phyloP scores from a whole-genome alignment of 2,888 invertebrate species.

The Monochamus alternatus region DNA sequence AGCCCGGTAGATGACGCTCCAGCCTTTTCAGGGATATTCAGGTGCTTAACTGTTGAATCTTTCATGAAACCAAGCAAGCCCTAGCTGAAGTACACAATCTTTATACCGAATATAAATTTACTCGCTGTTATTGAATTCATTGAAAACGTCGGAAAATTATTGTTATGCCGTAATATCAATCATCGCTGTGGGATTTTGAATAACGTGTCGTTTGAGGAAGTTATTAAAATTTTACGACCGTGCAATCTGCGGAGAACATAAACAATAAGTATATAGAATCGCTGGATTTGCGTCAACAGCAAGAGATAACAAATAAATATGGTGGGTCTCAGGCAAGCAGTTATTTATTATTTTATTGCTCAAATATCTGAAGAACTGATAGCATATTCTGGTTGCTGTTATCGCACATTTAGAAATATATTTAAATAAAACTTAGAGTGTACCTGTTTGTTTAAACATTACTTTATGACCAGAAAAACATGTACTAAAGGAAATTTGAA shows the following conservation, averaged over 20 bases:
- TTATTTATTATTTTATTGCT: background rate
- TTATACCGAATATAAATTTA: conserved; percentile 8
- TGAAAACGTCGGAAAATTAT: background rate
- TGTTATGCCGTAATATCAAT: background rate
- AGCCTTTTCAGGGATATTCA: conserved; percentile 50
- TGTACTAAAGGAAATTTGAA: no score
- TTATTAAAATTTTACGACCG: conserved; percentile 13
- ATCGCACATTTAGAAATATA: no score
- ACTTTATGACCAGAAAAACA: no score
- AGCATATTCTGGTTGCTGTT: no score
- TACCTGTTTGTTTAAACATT: no score
- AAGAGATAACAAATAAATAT: background rate
- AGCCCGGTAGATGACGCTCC: conserved; percentile 46
- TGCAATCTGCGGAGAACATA: background rate
- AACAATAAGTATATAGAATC: conserved; percentile 6
- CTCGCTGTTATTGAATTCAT: background rate
- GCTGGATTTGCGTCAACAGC: background rate
- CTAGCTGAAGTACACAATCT: background rate
- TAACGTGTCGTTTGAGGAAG: conserved; percentile 4
- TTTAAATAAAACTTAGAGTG: no score
- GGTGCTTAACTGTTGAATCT: conserved; percentile 58
- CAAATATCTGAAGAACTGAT: no score
- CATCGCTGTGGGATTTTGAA: background rate
- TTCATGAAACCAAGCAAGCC: conserved; percentile 46
- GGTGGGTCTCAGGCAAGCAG: background rate